These are phyloP conservation scores for Larimichthys polyactis DNA, from an alignment of 2,113 vertebrate species.

Conservation along the genomic window DNA sequence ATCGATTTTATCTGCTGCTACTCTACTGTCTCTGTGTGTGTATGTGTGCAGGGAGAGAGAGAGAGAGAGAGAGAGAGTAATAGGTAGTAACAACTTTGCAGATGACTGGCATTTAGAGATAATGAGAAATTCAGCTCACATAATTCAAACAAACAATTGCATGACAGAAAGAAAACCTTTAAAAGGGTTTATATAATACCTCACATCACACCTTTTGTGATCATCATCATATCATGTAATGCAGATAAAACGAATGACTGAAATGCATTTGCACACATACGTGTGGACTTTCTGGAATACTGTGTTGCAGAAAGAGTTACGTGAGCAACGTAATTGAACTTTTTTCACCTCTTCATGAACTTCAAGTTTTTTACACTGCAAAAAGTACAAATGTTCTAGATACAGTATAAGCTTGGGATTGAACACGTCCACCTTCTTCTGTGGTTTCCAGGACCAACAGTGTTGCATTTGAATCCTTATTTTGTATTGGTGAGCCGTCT, in stretches of 20 bases:
- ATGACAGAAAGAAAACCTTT: not conserved
- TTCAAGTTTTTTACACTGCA: not conserved
- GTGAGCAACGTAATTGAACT: not conserved
- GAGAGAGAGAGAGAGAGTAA: not conserved
- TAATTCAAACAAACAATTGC: not conserved
- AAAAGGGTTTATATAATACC: not conserved
- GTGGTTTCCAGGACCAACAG: not conserved
- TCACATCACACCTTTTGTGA: not conserved
- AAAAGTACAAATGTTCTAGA: not conserved
- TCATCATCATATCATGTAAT: not conserved
- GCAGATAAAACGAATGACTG: not conserved
- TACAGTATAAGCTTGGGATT: not conserved
- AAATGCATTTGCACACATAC: not conserved
- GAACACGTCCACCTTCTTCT: not conserved
- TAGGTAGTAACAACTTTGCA: slow-evolving; percentile 7
- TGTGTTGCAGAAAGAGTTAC: not conserved
- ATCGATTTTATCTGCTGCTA: slow-evolving; percentile 7
- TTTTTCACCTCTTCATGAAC: not conserved
- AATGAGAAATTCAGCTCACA: not conserved
- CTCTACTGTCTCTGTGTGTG: slow-evolving; percentile 3
- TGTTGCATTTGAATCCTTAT: not conserved
- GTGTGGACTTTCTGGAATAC: not conserved
- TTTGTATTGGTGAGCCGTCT: not conserved
- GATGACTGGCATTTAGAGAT: not conserved
- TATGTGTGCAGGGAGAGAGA: not conserved